These are phyloP conservation scores for Azemiops feae DNA, from an alignment of 2,113 vertebrate species.

Conservation along the genomic window DNA sequence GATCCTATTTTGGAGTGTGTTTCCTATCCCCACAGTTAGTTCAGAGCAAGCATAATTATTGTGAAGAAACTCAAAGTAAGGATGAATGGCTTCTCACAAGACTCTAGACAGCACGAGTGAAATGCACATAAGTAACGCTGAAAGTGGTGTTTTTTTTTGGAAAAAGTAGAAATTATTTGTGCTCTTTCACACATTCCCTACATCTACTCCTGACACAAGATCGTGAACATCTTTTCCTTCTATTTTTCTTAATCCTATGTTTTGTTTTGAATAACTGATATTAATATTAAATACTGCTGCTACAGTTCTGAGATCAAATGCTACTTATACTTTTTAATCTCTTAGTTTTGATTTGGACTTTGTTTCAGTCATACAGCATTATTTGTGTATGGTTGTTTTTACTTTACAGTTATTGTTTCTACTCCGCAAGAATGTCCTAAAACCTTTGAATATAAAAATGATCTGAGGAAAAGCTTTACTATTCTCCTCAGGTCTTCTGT, in stretches of 20 bases:
- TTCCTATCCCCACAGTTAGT: background rate
- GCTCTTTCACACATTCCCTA: background rate
- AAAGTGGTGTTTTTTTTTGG: background rate
- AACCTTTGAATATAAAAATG: background rate
- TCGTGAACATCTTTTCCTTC: background rate
- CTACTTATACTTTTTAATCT: background rate
- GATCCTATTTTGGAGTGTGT: background rate
- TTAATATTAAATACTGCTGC: background rate
- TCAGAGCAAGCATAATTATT: background rate
- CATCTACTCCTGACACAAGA: background rate
- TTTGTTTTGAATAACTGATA: background rate
- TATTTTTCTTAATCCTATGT: background rate
- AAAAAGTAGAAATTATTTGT: background rate
- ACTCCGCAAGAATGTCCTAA: background rate
- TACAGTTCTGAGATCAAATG: background rate
- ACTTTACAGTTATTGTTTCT: background rate
- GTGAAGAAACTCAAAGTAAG: background rate
- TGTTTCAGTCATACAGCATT: background rate
- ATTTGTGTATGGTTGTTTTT: background rate
- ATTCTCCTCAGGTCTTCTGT: background rate
- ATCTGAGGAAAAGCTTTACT: background rate
- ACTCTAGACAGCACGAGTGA: background rate
- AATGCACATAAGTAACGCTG: background rate
- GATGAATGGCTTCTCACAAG: background rate
- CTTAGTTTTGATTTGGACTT: background rate